Evolutionary conservation across 2,113 vertebrate species (phyloP).

Genomic region (Pelusios castaneus): DNA sequence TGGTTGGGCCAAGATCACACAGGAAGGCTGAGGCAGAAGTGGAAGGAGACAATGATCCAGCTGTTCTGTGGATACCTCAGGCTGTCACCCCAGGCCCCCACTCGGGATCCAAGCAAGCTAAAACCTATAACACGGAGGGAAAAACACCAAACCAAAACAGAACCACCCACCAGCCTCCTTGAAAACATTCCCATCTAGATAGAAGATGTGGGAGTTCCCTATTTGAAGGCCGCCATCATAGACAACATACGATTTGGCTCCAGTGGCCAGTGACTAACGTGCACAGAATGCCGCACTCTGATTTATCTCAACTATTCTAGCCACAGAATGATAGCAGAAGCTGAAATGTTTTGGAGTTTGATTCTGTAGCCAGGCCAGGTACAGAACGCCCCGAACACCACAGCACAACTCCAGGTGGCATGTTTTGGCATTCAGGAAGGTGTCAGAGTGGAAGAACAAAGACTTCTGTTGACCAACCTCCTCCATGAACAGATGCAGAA

Average conservation of each 20-base stretch:
- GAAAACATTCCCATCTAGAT: neutral
- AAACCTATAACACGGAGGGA: neutral
- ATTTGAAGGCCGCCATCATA: fast-evolving
- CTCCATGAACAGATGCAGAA: neutral
- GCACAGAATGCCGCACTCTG: neutral
- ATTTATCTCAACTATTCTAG: neutral
- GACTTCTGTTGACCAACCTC: neutral
- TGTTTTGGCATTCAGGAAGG: neutral
- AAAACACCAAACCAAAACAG: neutral
- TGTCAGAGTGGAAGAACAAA: neutral
- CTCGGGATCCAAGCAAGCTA: neutral
- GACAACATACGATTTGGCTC: fast-evolving
- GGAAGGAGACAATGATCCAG: neutral
- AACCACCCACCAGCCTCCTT: neutral
- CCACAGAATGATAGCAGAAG: neutral
- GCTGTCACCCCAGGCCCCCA: neutral
- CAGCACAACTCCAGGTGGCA: too few species aligned
- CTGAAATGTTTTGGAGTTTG: neutral
- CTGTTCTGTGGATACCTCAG: neutral
- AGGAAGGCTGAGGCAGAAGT: neutral
- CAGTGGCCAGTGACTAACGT: neutral
- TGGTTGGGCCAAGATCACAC: neutral
- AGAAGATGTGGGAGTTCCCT: neutral
- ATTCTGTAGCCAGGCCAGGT: neutral
- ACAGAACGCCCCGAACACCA: neutral